These are phyloP conservation scores for Pyxicephalus adspersus DNA, from an alignment of 2,113 vertebrate genomes.

Conservation along the genomic window DNA sequence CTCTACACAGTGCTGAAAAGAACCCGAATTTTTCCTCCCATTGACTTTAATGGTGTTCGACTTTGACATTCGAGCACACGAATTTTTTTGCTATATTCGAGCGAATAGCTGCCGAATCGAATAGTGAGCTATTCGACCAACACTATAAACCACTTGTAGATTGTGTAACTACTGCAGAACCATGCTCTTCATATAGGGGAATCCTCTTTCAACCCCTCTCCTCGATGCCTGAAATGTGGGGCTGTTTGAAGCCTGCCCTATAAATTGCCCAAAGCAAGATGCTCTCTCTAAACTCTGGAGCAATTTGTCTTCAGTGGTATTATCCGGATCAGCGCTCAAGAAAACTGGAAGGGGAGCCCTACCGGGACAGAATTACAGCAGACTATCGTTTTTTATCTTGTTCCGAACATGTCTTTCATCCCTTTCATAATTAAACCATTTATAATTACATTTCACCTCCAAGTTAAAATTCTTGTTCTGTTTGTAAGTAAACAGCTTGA, in stretches of 20 bases:
- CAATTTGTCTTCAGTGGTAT: slow-evolving; percentile 16
- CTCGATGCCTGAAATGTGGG: too few relatives aligned
- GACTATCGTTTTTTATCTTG: slow-evolving; percentile 19
- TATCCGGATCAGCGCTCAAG: slow-evolving; percentile 5
- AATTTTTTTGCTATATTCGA: too few relatives aligned
- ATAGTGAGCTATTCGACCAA: too few relatives aligned
- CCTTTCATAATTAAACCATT: slow-evolving; percentile 48
- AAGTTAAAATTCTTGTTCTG: slow-evolving; percentile 4
- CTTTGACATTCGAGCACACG: too few relatives aligned
- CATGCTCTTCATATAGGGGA: too few relatives aligned
- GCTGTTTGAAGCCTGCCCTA: background rate
- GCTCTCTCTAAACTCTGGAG: slow-evolving; percentile 1
- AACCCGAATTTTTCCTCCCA: too few relatives aligned
- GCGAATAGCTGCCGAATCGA: too few relatives aligned
- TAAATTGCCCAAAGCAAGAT: background rate
- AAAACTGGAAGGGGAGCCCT: slow-evolving; percentile 1
- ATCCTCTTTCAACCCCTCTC: too few relatives aligned
- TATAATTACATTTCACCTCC: slow-evolving; percentile 55
- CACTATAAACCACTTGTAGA: too few relatives aligned
- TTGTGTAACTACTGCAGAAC: too few relatives aligned
- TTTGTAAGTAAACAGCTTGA: slow-evolving; percentile 51
- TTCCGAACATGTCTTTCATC: slow-evolving; percentile 13
- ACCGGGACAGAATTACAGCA: slow-evolving; percentile 31
- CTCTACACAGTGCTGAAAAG: too few relatives aligned
- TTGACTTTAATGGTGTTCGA: too few relatives aligned